Conservation (phyloP, 2,113 vertebrate species). For the Seriola dumerili region DNA sequence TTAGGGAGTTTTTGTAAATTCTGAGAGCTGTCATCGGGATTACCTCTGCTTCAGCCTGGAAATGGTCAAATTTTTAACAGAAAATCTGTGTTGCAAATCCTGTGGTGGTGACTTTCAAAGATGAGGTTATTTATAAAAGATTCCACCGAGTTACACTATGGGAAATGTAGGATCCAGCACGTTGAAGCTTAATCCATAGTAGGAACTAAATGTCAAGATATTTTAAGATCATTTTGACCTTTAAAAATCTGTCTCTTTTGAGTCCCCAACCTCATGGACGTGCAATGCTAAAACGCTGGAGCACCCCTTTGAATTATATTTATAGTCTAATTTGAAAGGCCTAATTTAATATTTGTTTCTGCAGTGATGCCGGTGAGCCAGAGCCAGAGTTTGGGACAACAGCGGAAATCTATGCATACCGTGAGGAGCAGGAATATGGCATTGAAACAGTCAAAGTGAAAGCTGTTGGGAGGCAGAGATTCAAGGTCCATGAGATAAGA, state of each 20-base stretch:
- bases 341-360: constrained; percentile 25
- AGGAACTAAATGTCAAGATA: neutral
- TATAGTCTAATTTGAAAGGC: neutral
- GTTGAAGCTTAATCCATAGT: neutral
- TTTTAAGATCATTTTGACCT: neutral
- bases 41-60: neutral
- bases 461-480: constrained; percentile 95
- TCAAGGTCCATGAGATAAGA: constrained; percentile 96
- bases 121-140: neutral
- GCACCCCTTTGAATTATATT: neutral
- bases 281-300: neutral
- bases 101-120: neutral
- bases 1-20: neutral
- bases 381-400: constrained; percentile 96
- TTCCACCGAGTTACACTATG: neutral
- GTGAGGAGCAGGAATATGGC: constrained; percentile 96
- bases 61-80: neutral
- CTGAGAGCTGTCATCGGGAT: neutral
- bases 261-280: neutral
- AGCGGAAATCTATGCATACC: constrained; percentile 97
- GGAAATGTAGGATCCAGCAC: neutral
- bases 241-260: neutral
- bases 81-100: neutral
- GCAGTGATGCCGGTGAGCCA: constrained; percentile 86
- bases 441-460: constrained; percentile 99